Base-by-base conservation (phyloP, 2,113 vertebrate genomes). In the Scolopax mira region DNA sequence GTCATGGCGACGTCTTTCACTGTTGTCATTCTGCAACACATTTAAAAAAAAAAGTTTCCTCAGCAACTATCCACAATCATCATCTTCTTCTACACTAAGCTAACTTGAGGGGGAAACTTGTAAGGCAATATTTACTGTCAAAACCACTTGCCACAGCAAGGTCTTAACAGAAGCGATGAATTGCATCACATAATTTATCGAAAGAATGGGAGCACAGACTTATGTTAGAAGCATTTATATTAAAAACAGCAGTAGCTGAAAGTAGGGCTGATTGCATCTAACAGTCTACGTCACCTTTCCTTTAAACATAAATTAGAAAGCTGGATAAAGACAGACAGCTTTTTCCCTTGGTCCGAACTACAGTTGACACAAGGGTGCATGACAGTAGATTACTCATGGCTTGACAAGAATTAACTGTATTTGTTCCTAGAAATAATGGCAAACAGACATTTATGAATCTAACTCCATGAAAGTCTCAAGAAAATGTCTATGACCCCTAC, bases 21-120 rank as follows among this genome's bases (percentile, higher is more conserved):
- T 97, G 39, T 87, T 97, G 83, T 98, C 98, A 93, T 94, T 98
- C 98, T 98, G 88, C 46, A 98, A 98, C 1, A 87, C 31, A 90
- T 2, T 4, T 80, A 46, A 70, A 46, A 70, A 96, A 60, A 14
- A 4, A 41, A 39, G 37, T 73, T 88, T 77, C 79, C 14, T 94
- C 95, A 96, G 60, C 46, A 83, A n/a, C 28, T n/a, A 67, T 6
- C 35, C 51, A 77, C 37, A 44, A 52, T 16, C 23, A 35, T 3
- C 11, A 60, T 33, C 58, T 52, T 46, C 58, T 52, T 46, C 25
- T 39, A 42, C 15, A 15, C 18, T 35, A 87, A 85, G 33, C 12
- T 86, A 44, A 88, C 17, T 33, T n/a, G 58, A 95, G 17, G 15
- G 30, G 13, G 3, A 49, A 85, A 77, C 1, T 3, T 4, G 18